These are phyloP conservation scores for Enteromius radiatus DNA, from an alignment of 2,797 vertebrate species.

Conservation along the genomic window DNA sequence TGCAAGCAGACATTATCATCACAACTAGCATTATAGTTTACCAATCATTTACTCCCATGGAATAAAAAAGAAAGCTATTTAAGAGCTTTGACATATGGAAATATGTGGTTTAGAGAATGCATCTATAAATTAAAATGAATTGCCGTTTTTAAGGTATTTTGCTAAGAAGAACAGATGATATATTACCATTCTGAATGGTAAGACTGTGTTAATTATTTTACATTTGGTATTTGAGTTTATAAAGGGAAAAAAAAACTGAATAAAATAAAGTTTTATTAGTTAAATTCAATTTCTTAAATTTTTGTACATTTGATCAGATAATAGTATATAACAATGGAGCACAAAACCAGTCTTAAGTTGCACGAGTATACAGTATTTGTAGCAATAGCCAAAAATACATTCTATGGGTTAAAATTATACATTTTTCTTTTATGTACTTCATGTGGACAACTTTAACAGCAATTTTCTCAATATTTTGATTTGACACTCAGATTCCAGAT, in stretches of 20 bases:
- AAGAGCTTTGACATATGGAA: background rate
- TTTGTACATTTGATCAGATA: too few species aligned
- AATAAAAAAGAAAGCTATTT: background rate
- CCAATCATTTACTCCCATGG: background rate
- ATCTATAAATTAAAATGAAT: background rate
- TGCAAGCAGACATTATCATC: background rate
- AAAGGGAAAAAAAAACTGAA: background rate
- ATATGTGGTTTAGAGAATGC: background rate
- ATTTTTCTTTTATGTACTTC: too few species aligned
- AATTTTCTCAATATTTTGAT: too few species aligned
- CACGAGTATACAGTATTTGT: too few species aligned
- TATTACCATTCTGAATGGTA: background rate
- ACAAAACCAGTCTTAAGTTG: too few species aligned
- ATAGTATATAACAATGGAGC: too few species aligned
- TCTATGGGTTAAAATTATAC: too few species aligned
- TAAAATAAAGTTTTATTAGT: too few species aligned
- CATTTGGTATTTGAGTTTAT: background rate
- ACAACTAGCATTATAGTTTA: background rate
- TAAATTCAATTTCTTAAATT: too few species aligned
- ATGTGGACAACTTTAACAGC: too few species aligned
- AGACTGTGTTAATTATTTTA: background rate
- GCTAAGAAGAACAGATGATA: background rate
- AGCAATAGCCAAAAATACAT: too few species aligned
- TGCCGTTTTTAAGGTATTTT: background rate
- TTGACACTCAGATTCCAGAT: too few species aligned